Base-by-base conservation (phyloP, 2,888 invertebrate species). In the Heliconius hortense region DNA sequence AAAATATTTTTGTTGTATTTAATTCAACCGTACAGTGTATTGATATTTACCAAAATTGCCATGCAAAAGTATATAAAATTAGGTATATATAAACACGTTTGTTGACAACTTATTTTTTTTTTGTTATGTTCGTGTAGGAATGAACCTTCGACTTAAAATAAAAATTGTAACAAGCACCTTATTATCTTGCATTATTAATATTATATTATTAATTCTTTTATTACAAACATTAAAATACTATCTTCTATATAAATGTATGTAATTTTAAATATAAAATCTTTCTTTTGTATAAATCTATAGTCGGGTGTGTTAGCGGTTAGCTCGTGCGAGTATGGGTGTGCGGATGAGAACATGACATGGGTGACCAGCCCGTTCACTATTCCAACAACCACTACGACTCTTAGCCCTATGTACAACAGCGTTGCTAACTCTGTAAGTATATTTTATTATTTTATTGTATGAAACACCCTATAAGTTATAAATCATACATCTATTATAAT, bases 301-400 rank as follows among this genome's bases (percentile, higher is more conserved):
- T 85, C 92, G 75, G 97, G 97, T 18, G 94, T 94, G 7, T 89
- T 97, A 72, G 94, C 95, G 63, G 93, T 97, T 76, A 95, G 95
- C 35, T 95, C 95, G 59, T 97, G 97, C 84, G 95, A 95, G 76
- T 97, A 97, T 85, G 95, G 96, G 0, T 97, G 97, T 83, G 95
- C 95, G 59, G 92, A 92, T 75, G 85, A 85, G 31, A 89, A 90
- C 82, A 88, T 90, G 90, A 87, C 89, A 39, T 93, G 92, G 93
- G 85, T 90, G 69, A 85, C 81, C 76, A 81, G 86, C 78, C 87
- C 90, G 4, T 93, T 91, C 82, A 82, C 84, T 39, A 89, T 88
- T 67, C 88, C 89, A 1, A 83, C 91, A 2, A 90, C 92, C 10
- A 89, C 90, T 21, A 89, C 90, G 64, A 90, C 92, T 0, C 85